These are phyloP conservation scores for Malacoraja senta DNA, from an alignment of 2,797 vertebrate genomes.

Conservation along the genomic window DNA sequence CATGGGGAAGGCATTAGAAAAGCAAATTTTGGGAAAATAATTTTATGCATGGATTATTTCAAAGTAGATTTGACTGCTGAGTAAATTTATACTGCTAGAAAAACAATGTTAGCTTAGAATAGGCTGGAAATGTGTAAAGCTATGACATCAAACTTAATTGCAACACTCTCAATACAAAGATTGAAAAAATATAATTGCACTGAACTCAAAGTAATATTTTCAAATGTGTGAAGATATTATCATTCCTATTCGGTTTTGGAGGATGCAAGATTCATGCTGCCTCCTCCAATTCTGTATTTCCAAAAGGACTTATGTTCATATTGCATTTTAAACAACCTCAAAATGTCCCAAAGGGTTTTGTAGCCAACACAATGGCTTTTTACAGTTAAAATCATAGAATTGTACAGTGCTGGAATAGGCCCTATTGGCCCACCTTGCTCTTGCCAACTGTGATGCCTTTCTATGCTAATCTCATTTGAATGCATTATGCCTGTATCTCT, in stretches of 20 bases:
- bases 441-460: no score
- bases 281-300: neutral
- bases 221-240: neutral
- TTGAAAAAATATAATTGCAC: neutral
- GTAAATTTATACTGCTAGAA: neutral
- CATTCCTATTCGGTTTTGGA: neutral
- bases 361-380: no score
- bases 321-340: neutral
- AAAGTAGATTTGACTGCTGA: slow-evolving; percentile 1
- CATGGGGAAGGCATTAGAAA: neutral
- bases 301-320: neutral
- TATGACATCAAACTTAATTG: neutral
- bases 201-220: neutral
- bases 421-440: no score
- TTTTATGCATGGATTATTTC: neutral
- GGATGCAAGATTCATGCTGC: neutral
- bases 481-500: no score
- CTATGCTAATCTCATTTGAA: no score
- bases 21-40: neutral
- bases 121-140: neutral
- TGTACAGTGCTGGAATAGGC: no score
- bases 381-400: no score
- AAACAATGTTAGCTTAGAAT: neutral
- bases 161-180: neutral
- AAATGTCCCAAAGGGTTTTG: neutral